Percentiles rank a stretch among this genome's conserved stretches.
These are phyloP conservation scores for Drosophila bipectinata DNA, from an alignment of 1,140 invertebrate species.

Conservation along the genomic window DNA sequence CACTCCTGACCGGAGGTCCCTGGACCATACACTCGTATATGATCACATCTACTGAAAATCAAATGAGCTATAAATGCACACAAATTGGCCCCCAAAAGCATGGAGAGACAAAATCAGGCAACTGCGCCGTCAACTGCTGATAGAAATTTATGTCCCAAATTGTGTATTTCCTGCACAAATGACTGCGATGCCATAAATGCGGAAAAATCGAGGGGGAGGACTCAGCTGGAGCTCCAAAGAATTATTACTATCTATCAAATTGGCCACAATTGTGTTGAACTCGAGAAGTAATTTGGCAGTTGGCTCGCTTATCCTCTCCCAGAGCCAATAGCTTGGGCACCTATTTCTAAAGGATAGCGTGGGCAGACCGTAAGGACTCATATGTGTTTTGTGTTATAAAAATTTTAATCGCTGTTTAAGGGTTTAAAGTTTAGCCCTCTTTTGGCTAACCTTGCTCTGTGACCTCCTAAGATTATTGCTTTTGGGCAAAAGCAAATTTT, in stretches of 20 bases:
- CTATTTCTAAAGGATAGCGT: constrained; percentile 1
- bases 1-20: constrained; percentile 1
- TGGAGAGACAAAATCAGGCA: constrained; percentile 26
- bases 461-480: constrained; percentile 4
- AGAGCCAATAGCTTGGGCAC: constrained; percentile 19
- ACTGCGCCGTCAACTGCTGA: constrained; percentile 41
- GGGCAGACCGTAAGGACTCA: not conserved
- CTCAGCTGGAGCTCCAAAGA: constrained; percentile 39
- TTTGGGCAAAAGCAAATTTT: constrained; percentile 21
- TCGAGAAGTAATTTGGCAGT: constrained; percentile 18
- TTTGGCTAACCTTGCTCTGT: not conserved
- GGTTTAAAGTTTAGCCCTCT: not conserved
- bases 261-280: constrained; percentile 38
- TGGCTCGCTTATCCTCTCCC: constrained; percentile 26
- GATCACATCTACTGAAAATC: constrained; percentile 65
- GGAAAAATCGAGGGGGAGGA: constrained; percentile 8
- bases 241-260: constrained; percentile 50
- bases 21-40: not conserved
- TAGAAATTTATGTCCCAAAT: constrained; percentile 62
- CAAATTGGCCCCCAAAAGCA: constrained; percentile 56
- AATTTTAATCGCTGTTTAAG: not conserved
- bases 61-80: constrained; percentile 75
- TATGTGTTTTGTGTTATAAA: no score
- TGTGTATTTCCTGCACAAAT: constrained; percentile 54
- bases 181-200: constrained; percentile 45